Conservation (phyloP, 2,888 invertebrate genomes). For the Fissipunctia ypsillon region DNA sequence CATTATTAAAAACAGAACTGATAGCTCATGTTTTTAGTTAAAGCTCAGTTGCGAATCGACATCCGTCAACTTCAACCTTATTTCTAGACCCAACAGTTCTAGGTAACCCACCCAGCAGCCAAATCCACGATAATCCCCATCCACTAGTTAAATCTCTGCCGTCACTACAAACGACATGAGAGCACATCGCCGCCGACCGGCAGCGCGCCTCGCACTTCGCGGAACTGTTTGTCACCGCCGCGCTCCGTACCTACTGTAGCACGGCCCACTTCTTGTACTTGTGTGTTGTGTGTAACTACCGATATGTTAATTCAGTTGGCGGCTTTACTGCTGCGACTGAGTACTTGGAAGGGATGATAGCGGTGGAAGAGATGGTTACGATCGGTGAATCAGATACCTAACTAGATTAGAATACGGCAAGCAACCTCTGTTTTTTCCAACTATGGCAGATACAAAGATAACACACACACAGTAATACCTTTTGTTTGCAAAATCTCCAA, state of each 20-base stretch:
- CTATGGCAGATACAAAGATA: background rate
- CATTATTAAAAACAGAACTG: background rate
- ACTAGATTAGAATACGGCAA: background rate
- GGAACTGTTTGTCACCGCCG: conserved; percentile 41
- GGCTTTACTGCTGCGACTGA: background rate
- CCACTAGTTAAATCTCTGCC: conserved; percentile 12
- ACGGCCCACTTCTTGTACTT: background rate
- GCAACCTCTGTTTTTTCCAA: background rate
- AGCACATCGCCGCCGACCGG: conserved; percentile 15
- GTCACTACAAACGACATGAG: conserved; percentile 43
- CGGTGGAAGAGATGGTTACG: too few relatives aligned
- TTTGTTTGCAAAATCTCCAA: background rate
- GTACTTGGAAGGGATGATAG: background rate
- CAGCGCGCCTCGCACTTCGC: conserved; percentile 29
- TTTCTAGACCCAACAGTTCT: conserved; percentile 17
- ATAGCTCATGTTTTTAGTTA: background rate
- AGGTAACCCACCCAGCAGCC: conserved; percentile 26
- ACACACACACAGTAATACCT: background rate
- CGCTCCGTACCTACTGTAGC: background rate
- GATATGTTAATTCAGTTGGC: background rate
- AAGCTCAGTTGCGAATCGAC: conserved; percentile 12
- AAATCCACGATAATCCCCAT: conserved; percentile 36
- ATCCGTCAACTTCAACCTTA: conserved; percentile 12
- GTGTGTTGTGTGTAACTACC: background rate
- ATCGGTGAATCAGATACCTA: background rate